Evolutionary conservation across 2,797 vertebrate genomes (phyloP), one percentile per base, ranked within the genome.

Genomic region (Phoeniculus purpureus): DNA sequence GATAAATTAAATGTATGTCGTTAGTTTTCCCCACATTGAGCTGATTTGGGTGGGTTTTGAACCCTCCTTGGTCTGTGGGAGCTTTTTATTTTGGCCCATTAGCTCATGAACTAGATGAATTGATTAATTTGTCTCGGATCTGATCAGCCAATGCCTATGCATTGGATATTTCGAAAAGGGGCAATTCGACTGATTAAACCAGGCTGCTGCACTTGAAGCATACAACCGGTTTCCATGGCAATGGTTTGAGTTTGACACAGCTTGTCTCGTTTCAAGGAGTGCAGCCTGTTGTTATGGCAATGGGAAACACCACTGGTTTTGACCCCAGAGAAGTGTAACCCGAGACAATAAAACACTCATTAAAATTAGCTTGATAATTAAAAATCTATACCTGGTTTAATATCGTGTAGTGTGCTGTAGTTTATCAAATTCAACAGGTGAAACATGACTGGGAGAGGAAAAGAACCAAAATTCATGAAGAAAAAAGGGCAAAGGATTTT

Each of bases 211-310:
- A 89, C 90, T 97, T 97, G 89, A 97, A 97, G 96, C 97, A 96
- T 73, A 95, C 95, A 96, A 62, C 91, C 74, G 7, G 97, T 97
- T 97, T 80, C 98, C 93, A 97, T 90, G 93, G 96, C 72, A 97
- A 98, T 96, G 70, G 87, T 86, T 97, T 96, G 96, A 95, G 96
- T 97, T 96, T 96, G 96, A 96, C 95, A 98, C 91, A 81, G 95
- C 92, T 90, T 95, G 95, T 96, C 96, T 95, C 94, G 94, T 97
- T 97, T 96, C 95, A 97, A 96, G 87, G 88, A 96, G 85, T 94
- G 81, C 85, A 96, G 94, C 65, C 87, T 92, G 97, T 97, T 98
- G 97, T 97, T 97, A 97, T 96, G 96, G 97, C 96, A 96, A 97
- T 97, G 93, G 85, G 86, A 87, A 97, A 70, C 88, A 92, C 66